A percentile compares a stretch with the other conserved stretches of the same genome.
These are phyloP conservation scores for Microtus ochrogaster DNA, from an alignment of 2,113 vertebrate genomes.

Conservation along the genomic window DNA sequence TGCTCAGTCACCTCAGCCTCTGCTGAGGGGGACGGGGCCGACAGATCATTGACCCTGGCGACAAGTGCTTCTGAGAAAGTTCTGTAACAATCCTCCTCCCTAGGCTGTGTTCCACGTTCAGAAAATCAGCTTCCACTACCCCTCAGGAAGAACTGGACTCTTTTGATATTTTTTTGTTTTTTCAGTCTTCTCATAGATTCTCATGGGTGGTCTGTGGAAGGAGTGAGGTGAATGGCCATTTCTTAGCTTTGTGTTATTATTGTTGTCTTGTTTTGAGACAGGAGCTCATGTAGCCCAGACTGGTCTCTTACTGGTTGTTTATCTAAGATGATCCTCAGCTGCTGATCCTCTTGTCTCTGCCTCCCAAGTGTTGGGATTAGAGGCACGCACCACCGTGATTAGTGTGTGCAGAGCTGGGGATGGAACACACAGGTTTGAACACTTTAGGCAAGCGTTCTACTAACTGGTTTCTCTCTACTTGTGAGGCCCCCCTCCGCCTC, in stretches of 20 bases:
- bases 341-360: neutral
- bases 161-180: neutral
- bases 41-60: neutral
- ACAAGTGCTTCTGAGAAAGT: neutral
- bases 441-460: neutral
- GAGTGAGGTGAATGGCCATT: neutral
- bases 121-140: neutral
- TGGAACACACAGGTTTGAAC: neutral
- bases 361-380: neutral
- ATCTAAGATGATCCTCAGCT: neutral
- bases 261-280: neutral
- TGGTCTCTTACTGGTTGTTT: neutral
- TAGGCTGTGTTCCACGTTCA: neutral
- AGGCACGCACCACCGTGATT: neutral
- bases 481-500: neutral
- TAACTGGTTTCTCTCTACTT: neutral
- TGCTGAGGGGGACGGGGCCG: neutral
- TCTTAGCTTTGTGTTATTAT: neutral
- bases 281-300: neutral
- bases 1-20: neutral
- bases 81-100: neutral
- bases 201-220: neutral
- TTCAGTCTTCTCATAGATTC: neutral
- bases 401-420: neutral
- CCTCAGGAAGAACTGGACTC: neutral